Conservation (phyloP, 1,140 invertebrate genomes). For the Drosophila arawakana region DNA sequence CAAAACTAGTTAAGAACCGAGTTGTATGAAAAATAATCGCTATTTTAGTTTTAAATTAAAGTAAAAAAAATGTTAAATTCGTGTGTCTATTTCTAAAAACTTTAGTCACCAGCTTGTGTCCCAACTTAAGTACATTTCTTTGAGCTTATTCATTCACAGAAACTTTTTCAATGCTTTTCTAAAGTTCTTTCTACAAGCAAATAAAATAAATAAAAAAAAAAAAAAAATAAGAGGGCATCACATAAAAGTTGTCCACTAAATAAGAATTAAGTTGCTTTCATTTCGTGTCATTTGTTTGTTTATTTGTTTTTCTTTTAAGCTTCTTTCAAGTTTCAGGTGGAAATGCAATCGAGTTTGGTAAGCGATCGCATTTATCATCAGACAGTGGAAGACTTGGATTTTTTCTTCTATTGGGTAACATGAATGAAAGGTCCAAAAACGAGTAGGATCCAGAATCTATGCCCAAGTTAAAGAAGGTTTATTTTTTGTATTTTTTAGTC, state of each 20-base stretch:
- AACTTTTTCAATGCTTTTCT: constrained; percentile 24
- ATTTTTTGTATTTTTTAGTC: neutral
- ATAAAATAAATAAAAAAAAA: constrained; percentile 27
- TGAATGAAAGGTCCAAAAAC: constrained; percentile 23
- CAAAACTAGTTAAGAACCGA: no score
- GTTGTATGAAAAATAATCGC: no score
- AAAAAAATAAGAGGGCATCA: constrained; percentile 19
- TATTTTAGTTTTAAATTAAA: no score
- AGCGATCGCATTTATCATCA: constrained; percentile 50
- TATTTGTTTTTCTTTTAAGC: constrained; percentile 16
- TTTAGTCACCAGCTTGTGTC: no score
- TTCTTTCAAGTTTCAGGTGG: neutral
- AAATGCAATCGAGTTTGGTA: constrained; percentile 35
- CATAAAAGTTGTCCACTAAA: constrained; percentile 65
- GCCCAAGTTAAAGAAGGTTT: neutral
- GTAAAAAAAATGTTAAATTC: no score
- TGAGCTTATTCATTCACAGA: constrained; percentile 61
- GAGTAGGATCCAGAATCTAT: constrained; percentile 6
- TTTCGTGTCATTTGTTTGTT: constrained; percentile 35
- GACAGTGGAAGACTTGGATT: neutral
- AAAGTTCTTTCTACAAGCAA: constrained; percentile 14
- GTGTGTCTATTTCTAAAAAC: no score
- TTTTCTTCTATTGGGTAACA: neutral
- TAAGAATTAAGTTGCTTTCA: constrained; percentile 66
- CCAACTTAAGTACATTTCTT: constrained; percentile 15